Base-by-base conservation (phyloP, 2,797 vertebrate species). In the Adelosebastes latens region DNA sequence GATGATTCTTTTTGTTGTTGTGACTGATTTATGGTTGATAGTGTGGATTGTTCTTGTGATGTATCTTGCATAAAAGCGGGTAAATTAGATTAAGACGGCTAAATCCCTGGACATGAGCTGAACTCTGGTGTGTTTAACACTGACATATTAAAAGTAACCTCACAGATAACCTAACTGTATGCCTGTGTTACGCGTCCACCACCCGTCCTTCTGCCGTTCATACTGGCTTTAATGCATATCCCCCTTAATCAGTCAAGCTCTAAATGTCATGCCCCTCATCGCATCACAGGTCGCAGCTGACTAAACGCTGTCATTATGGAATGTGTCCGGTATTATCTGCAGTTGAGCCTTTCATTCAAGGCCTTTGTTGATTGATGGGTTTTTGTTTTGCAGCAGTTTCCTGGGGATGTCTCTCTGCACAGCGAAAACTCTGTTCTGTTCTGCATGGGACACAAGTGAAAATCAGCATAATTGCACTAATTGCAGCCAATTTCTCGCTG, bases 381-480 rank as follows among this genome's bases (percentile, higher is more conserved):
- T 94, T 94, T 95, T 95, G 92, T 96, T 94, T 93, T 91, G 89
- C 86, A 79, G 88, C 88, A 84, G 92, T 92, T 93, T 93, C 89
- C 87, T 80, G 81, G 83, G 78, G 85, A 88, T 79, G 80, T 92
- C 81, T 89, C 76, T 75, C 76, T 83, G 84, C 89, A 95, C 94
- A 95, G 91, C 91, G 66, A 92, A 92, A 93, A 88, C 92, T 91
- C 92, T 94, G 94, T 96, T 96, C 94, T 94, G 93, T 96, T 96
- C 94, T 94, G 93, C 90, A 93, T 89, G 87, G 93, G 94, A 92
- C 91, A 97, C 96, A 96, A 95, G 93, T 96, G 93, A 94, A 95
- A 96, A 97, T 97, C 96, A 97, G 93, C 96, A 97, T 97, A 97
- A 97, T 96, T 96, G 95, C 94, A 95, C 94, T 96, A 97, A 97